Base-by-base conservation (phyloP, 2,113 vertebrate genomes). In the Calyptomena viridis region DNA sequence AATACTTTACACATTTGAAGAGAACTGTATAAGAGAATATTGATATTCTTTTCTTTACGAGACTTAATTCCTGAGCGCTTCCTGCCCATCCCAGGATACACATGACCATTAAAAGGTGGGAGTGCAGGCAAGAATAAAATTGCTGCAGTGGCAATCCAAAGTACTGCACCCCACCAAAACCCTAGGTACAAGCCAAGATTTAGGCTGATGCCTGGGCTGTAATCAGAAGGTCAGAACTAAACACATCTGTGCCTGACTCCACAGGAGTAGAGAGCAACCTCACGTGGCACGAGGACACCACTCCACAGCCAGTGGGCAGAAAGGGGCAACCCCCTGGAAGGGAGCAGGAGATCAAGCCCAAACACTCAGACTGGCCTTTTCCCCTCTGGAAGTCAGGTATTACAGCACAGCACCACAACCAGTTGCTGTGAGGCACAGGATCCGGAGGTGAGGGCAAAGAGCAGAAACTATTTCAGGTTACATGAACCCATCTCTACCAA, bases 381-480 rank as follows among this genome's bases (percentile, higher is more conserved):
- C 17, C 44, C 5, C 24, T 56, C 24, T 11, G 19, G 47, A 67
- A 28, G 30, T 62, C 53, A 73, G 31, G 17, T 52, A 52, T 25
- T n/a, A 83, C 9, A 87, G 75, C 35, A 63, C 15, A 49, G 5
- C 39, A 40, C n/a, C 5, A 2, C 40, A 83, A 11, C 14, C 4
- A 0, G 30, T n/a, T 2, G 3, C 55, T 49, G 7, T 12, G 13
- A 17, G 39, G 37, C 62, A 84, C 2, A 0, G 39, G 47, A 92
- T 39, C 40, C 1, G 0, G 58, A 92, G 56, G 62, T 60, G 75
- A 86, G 82, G 68, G 66, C 81, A 95, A 92, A 90, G 68, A 94
- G 53, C 77, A 93, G 86, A 84, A 90, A 95, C 79, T 95, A 84
- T 91, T 96, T 94, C 79, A 96, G 96, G 87, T 93, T 94, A 90